Conservation (phyloP, 2,888 invertebrate genomes). For the Deilephila porcellus region DNA sequence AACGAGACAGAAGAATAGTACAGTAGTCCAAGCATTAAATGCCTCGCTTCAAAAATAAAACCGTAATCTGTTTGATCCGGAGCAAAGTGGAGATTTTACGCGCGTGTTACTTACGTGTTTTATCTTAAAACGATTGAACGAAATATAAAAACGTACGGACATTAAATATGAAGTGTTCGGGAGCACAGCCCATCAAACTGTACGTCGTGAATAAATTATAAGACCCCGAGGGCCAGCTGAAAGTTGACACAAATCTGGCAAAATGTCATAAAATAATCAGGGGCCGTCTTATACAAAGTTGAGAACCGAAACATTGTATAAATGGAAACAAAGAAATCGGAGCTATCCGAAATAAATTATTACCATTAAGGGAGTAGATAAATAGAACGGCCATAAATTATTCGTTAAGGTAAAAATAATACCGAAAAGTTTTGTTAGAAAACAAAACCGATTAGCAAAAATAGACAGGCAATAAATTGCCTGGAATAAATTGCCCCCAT, state of each 20-base stretch:
- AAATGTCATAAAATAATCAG: constrained; percentile 14
- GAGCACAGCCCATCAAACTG: not conserved
- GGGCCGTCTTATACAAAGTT: not conserved
- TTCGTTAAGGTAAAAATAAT: too few relatives aligned
- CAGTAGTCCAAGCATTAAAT: constrained; percentile 37
- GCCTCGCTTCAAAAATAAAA: constrained; percentile 52
- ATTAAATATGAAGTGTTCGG: not conserved
- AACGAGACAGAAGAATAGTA: not conserved
- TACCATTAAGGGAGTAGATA: not conserved
- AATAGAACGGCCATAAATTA: too few relatives aligned
- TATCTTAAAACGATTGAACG: constrained; percentile 5
- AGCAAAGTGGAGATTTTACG: constrained; percentile 45
- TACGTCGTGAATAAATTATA: constrained; percentile 3
- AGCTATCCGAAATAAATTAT: not conserved
- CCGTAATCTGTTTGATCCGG: constrained; percentile 34
- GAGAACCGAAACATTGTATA: not conserved
- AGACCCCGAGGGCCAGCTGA: not conserved
- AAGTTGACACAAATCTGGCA: constrained; percentile 19
- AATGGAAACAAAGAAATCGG: not conserved
- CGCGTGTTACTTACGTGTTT: constrained; percentile 38
- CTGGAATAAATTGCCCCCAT: too few relatives aligned
- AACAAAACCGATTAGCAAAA: too few relatives aligned
- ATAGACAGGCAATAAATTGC: too few relatives aligned
- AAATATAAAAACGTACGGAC: constrained; percentile 5
- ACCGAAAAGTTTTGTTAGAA: too few relatives aligned